Conservation (phyloP, 1,140 invertebrate species). For the Apocrypta bakeri region DNA sequence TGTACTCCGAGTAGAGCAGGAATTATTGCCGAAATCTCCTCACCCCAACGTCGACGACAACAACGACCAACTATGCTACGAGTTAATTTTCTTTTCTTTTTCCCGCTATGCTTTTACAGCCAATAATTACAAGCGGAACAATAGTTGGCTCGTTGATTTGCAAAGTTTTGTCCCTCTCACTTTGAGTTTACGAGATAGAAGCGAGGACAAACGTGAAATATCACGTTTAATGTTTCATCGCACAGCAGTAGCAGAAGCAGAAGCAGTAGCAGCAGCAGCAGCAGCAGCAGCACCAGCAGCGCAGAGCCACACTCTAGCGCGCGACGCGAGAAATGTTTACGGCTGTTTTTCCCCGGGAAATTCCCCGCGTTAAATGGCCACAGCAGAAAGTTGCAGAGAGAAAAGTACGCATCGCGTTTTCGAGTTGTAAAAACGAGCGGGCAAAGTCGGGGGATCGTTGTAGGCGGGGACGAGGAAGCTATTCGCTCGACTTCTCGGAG, state of each 20-base stretch:
- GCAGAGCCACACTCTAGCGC: no score
- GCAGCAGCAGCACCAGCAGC: not conserved
- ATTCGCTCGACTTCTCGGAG: not conserved
- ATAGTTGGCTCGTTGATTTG: not conserved
- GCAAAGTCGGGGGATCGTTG: not conserved
- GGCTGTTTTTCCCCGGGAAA: not conserved
- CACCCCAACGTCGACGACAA: no score
- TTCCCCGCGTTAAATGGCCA: not conserved
- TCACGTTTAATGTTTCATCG: not conserved
- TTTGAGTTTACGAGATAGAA: not conserved
- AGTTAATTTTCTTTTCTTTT: not conserved
- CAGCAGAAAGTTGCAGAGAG: not conserved
- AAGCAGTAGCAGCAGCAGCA: not conserved
- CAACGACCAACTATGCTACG: no score
- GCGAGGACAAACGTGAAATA: not conserved
- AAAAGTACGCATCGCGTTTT: not conserved
- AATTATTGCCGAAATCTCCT: not conserved
- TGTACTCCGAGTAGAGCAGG: not conserved
- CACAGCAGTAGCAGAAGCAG: not conserved
- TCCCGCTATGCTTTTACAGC: not conserved
- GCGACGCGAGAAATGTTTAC: constrained; percentile 1
- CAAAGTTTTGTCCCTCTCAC: not conserved
- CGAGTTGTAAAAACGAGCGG: not conserved
- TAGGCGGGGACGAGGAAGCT: not conserved
- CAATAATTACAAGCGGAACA: not conserved